Evolutionary conservation across 2,113 vertebrate species (phyloP).

Genomic region (Cricetomys ansorgei): DNA sequence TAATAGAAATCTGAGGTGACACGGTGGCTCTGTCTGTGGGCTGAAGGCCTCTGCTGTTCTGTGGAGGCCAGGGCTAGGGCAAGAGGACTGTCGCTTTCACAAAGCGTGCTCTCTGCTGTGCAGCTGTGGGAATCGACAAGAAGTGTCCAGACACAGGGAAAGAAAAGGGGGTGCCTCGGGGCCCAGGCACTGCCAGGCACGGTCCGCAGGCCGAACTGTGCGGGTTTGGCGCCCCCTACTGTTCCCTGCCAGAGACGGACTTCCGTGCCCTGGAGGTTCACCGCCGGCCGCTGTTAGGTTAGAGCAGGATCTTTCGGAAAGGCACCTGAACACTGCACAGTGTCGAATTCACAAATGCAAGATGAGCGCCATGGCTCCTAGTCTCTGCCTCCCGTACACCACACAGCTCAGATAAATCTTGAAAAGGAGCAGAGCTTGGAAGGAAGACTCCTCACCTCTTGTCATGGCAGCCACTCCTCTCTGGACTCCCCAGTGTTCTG

Average conservation of each 20-base stretch:
- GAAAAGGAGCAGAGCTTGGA: not conserved
- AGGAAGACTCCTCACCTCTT: not conserved
- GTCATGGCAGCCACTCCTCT: not conserved
- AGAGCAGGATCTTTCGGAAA: not conserved
- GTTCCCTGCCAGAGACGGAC: constrained; percentile 47
- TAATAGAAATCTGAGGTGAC: not conserved
- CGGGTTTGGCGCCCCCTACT: constrained; percentile 88
- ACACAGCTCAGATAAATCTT: not conserved
- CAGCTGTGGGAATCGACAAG: not conserved
- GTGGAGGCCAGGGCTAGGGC: not conserved
- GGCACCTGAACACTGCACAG: not conserved
- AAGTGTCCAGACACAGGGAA: not conserved
- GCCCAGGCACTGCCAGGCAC: not conserved
- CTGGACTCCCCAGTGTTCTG: not conserved
- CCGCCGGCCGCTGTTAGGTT: not conserved
- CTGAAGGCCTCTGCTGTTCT: not conserved
- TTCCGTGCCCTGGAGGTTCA: not conserved
- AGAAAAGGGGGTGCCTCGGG: not conserved
- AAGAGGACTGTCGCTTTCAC: not conserved
- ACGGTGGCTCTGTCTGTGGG: not conserved
- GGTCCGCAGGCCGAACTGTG: constrained; percentile 60
- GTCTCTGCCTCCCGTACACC: not conserved
- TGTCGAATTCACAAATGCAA: not conserved
- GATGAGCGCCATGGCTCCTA: not conserved
- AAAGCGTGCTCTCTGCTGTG: not conserved